Evolutionary conservation across 2,113 vertebrate species (phyloP), one percentile per base, ranked within the genome.

Genomic region (Rhinolophus sinicus): DNA sequence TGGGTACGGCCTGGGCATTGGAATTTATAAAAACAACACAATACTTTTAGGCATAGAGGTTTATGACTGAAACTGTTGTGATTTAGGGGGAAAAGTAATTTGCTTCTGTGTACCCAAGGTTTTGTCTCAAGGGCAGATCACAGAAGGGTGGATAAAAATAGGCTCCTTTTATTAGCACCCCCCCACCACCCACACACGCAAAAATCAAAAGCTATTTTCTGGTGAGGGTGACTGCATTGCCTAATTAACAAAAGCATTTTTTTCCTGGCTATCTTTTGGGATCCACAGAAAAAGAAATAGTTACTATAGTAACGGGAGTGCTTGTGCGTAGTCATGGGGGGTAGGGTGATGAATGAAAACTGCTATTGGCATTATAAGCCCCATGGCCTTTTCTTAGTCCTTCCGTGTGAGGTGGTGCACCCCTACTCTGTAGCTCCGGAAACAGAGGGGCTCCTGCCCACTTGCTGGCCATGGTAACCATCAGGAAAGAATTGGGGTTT

Each of bases 191-290:
- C 28, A 72, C n/a, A 47, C 62, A 58, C 76, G 77, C 3, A 12
- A 33, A 40, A 18, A 15, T 16, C 2, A 33, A 13, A 89, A 47
- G 16, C 44, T 88, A 3, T 88, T 93, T 94, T 91, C 81, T 93
- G 44, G 35, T 72, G 78, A 94, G 60, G 40, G 77, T 75, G 72
- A 75, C 69, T 93, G 11, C 16, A 60, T n/a, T 65, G 30, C 62
- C 38, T 73, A 84, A 72, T 60, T 95, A 93, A 60, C 52, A 70
- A 92, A 94, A 95, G 10, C 5, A 18, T 54, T 54, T 90, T 94
- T 87, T 78, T 52, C 28, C 65, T 52, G 56, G 50, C 80, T 28
- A 52, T 58, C 30, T 88, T 82, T 85, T 75, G 72, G 73, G 69
- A 93, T 75, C 44, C 60, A 67, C 21, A 54, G 44, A 47, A 93